Evolutionary conservation across 2,113 vertebrate species (phyloP).

Genomic region (Uropsilus gracilis): DNA sequence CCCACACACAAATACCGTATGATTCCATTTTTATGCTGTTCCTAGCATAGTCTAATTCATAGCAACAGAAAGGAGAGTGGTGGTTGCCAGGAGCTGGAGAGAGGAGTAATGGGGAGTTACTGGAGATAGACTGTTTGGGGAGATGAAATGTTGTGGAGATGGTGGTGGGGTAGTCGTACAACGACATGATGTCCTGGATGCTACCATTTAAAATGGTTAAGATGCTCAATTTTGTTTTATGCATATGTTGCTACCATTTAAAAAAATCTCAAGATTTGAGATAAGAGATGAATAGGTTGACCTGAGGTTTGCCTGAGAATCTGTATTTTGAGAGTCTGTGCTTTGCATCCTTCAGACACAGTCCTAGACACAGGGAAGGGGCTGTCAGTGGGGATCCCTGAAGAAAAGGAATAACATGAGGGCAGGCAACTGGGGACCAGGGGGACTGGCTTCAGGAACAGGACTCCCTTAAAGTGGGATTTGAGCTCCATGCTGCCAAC

Average conservation of each 20-base stretch:
- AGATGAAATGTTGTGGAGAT: neutral
- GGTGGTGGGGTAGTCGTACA: neutral
- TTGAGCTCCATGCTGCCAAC: neutral
- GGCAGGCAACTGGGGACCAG: neutral
- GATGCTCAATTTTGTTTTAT: neutral
- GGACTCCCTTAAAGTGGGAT: neutral
- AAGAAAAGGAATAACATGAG: accelerated
- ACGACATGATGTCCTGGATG: neutral
- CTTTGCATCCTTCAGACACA: neutral
- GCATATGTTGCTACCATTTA: neutral
- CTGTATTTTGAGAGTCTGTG: neutral
- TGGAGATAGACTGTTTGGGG: no score
- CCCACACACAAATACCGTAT: neutral
- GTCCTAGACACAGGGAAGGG: neutral
- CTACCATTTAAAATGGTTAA: neutral
- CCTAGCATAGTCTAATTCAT: neutral
- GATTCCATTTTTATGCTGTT: neutral
- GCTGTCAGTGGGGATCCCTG: neutral
- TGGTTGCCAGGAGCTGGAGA: neutral
- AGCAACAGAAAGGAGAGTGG: neutral
- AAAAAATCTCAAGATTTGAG: neutral
- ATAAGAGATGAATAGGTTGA: neutral
- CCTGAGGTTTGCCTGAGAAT: neutral
- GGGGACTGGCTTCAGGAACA: neutral
- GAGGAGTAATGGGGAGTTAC: no score